Conservation (phyloP, 1,140 invertebrate species). For the Palaemon carinicauda region DNA sequence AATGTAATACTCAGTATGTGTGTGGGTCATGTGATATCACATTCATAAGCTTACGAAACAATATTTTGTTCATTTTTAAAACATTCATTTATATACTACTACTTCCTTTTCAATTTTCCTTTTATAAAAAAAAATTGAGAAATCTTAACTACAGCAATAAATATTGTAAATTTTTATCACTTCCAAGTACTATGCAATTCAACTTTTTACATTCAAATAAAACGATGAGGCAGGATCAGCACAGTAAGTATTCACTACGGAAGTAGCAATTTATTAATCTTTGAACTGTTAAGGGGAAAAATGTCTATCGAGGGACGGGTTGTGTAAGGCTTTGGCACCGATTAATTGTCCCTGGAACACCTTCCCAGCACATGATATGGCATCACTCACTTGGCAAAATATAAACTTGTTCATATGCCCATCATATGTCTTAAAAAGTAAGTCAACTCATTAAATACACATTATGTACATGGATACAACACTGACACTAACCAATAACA, state of each 20-base stretch:
- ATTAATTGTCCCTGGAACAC: conserved; percentile 23
- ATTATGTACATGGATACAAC: conserved; percentile 40
- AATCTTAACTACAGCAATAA: no score
- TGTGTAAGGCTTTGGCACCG: conserved; percentile 54
- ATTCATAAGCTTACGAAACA: no score
- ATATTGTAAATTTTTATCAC: no score
- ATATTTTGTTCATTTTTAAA: no score
- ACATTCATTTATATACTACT: no score
- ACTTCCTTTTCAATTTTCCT: no score
- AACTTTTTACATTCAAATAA: background rate
- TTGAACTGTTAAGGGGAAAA: conserved; percentile 24
- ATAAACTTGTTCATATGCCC: background rate
- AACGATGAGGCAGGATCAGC: background rate
- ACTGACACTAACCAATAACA: background rate
- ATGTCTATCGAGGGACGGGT: conserved; percentile 2
- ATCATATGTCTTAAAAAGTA: conserved; percentile 27
- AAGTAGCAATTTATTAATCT: background rate
- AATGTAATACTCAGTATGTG: no score
- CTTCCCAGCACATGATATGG: conserved; percentile 45
- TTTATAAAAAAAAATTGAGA: no score
- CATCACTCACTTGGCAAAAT: conserved; percentile 44
- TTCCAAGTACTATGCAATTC: no score
- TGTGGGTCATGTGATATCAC: no score
- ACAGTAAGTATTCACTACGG: background rate
- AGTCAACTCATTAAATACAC: conserved; percentile 3